Percentiles rank a stretch among this genome's conserved stretches.
Evolutionary conservation across 2,113 vertebrate genomes (phyloP).

Genomic region (Corythornis vintsioides): DNA sequence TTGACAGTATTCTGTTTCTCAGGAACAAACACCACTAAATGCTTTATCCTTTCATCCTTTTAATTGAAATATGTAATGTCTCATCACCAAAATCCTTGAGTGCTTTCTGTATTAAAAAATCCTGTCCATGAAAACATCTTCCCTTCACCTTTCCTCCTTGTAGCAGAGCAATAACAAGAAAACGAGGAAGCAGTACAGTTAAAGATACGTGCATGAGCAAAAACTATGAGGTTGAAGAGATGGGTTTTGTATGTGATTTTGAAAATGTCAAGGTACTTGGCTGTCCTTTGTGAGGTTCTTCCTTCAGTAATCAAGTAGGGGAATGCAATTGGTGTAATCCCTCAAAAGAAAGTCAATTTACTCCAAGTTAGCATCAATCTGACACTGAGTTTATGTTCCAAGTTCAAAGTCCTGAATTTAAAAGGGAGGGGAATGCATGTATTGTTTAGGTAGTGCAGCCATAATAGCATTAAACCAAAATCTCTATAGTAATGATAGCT

Average conservation of each 20-base stretch:
- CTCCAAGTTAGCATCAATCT: background rate
- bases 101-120: background rate
- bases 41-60: conserved; percentile 5
- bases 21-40: conserved; percentile 22
- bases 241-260: background rate
- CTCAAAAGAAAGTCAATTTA: background rate
- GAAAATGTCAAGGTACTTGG: background rate
- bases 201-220: rapidly evolving
- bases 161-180: background rate
- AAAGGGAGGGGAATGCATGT: background rate
- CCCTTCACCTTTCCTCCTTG: background rate
- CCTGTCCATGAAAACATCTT: background rate
- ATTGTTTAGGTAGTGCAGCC: background rate
- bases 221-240: background rate
- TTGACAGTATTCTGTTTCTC: conserved; percentile 29
- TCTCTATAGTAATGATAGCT: background rate
- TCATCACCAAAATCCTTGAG: conserved; percentile 3
- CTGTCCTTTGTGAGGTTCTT: background rate
- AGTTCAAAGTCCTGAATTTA: background rate
- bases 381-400: background rate
- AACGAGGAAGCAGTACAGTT: background rate
- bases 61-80: conserved; percentile 24
- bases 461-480: background rate
- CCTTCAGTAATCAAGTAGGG: background rate
- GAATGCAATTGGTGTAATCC: background rate